Conservation (phyloP, 2,797 vertebrate species). For the Hoplostethus atlanticus region DNA sequence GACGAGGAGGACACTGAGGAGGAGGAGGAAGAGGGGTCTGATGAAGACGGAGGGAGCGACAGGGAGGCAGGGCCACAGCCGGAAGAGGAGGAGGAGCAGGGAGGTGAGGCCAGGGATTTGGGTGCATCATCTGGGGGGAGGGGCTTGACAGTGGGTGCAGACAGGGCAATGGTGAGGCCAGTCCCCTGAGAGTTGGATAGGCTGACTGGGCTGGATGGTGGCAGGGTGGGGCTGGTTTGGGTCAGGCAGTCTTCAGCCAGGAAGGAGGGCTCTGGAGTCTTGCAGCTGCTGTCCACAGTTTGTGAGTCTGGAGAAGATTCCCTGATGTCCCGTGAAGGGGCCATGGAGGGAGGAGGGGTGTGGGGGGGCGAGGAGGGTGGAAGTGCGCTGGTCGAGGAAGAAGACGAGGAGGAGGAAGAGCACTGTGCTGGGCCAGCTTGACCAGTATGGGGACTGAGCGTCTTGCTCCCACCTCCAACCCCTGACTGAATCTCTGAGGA, state of each 20-base stretch:
- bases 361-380: conserved; percentile 86
- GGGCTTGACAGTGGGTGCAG: conserved; percentile 73
- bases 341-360: conserved; percentile 84
- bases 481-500: conserved; percentile 71
- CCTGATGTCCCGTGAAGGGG: conserved; percentile 81
- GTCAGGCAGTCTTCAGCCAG: conserved; percentile 83
- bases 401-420: conserved; percentile 84
- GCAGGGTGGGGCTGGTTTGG: conserved; percentile 72
- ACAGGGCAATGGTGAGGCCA: conserved; percentile 61
- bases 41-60: conserved; percentile 75
- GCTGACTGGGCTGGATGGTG: conserved; percentile 71
- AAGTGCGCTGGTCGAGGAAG: conserved; percentile 80
- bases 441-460: conserved; percentile 76
- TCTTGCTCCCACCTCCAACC: conserved; percentile 67
- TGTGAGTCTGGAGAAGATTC: conserved; percentile 93
- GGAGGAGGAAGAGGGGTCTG: conserved; percentile 82
- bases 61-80: conserved; percentile 71
- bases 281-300: conserved; percentile 94
- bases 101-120: conserved; percentile 75
- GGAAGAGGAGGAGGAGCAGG: conserved; percentile 78
- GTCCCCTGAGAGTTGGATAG: conserved; percentile 65
- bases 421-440: conserved; percentile 78
- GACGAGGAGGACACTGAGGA: conserved; percentile 88
- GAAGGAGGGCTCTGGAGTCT: conserved; percentile 92
- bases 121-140: conserved; percentile 75